A percentile compares a stretch with the other conserved stretches of the same genome.
Conservation (phyloP, 1,140 invertebrate species). For the Leptinotarsa defecta region DNA sequence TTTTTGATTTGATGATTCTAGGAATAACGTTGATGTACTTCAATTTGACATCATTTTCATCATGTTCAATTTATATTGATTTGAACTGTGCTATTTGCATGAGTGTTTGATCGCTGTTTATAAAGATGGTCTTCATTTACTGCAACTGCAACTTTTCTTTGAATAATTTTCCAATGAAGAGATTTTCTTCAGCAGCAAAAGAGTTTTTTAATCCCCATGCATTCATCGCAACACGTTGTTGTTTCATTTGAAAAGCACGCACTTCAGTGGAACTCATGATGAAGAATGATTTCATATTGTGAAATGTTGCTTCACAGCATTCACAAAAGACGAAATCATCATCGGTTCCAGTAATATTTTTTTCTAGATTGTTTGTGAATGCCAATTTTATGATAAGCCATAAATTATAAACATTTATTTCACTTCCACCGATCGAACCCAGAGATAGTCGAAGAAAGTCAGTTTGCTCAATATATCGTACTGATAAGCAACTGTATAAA, state of each 20-base stretch:
- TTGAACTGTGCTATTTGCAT: neutral
- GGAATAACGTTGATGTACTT: conserved; percentile 3
- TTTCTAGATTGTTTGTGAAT: no score
- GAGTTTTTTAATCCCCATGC: neutral
- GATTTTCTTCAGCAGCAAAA: neutral
- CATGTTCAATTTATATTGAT: neutral
- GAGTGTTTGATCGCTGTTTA: neutral
- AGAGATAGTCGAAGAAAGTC: no score
- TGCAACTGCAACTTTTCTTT: neutral
- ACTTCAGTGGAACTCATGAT: neutral
- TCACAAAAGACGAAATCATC: conserved; percentile 12
- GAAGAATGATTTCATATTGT: conserved; percentile 13
- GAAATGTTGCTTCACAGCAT: neutral
- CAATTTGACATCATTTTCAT: conserved; percentile 10
- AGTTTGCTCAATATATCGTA: no score
- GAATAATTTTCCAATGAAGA: neutral
- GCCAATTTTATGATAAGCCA: no score
- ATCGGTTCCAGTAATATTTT: neutral
- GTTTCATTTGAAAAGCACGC: neutral
- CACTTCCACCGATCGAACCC: no score
- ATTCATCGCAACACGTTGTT: conserved; percentile 1
- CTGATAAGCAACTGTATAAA: no score
- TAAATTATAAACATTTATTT: no score
- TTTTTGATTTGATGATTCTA: conserved; percentile 7
- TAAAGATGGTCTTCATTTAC: neutral